These are phyloP conservation scores for Phrixothrix hirtus DNA, from an alignment of 2,888 invertebrate species.

Conservation along the genomic window DNA sequence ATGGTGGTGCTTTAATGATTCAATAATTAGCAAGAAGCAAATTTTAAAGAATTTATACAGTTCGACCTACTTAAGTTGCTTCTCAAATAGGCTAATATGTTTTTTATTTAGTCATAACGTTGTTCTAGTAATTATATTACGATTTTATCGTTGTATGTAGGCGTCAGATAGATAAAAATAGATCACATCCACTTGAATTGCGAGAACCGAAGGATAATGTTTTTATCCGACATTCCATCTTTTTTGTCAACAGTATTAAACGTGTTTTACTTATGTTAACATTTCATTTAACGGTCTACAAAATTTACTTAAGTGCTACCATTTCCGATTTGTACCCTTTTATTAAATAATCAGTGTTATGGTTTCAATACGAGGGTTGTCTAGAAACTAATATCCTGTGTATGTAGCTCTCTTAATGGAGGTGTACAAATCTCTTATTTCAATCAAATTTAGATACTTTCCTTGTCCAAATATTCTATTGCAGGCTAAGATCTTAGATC, in stretches of 20 bases:
- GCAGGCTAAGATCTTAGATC: background rate
- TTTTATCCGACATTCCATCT: conserved; percentile 22
- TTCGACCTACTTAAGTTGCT: conserved; percentile 11
- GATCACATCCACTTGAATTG: conserved; percentile 26
- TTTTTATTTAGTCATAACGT: conserved; percentile 20
- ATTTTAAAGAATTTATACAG: no score
- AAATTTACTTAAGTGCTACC: no score
- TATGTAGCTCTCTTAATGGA: no score
- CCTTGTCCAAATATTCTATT: no score
- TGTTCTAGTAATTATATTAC: conserved; percentile 26
- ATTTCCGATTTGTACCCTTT: no score
- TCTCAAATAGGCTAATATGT: conserved; percentile 4
- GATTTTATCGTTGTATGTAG: conserved; percentile 24
- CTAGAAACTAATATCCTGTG: no score
- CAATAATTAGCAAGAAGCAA: no score
- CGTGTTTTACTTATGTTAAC: conserved; percentile 7
- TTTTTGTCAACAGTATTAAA: conserved; percentile 18
- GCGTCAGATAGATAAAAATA: conserved; percentile 26
- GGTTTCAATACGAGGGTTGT: no score
- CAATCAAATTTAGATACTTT: no score
- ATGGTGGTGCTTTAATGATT: no score
- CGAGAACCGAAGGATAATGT: conserved; percentile 19
- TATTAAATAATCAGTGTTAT: no score
- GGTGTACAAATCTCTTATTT: no score
- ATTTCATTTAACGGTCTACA: conserved; percentile 10